A percentile compares a stretch with the other conserved stretches of the same genome.
Evolutionary conservation across 2,797 vertebrate species (phyloP).

Genomic region (Acipenser ruthenus): DNA sequence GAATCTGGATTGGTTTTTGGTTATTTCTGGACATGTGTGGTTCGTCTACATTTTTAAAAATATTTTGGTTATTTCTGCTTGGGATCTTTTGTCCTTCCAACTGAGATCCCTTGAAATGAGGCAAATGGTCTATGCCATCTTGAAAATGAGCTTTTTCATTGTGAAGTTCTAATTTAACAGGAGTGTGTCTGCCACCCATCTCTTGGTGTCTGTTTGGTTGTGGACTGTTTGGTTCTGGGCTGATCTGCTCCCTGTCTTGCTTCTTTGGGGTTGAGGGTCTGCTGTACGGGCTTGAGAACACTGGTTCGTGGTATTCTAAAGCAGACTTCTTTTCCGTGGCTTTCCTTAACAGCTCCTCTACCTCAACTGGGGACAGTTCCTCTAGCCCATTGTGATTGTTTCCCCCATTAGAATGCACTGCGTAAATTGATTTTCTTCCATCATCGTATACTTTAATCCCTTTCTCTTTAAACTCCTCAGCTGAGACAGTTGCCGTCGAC

Average conservation of each 20-base stretch:
- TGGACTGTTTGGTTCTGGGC: slow-evolving; percentile 34
- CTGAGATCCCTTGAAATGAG: slow-evolving; percentile 22
- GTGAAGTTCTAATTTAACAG: slow-evolving; percentile 19
- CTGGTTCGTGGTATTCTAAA: slow-evolving; percentile 81
- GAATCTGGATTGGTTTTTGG: slow-evolving; percentile 26
- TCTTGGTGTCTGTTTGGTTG: slow-evolving; percentile 1
- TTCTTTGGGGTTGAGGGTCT: slow-evolving; percentile 54
- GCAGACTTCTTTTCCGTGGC: slow-evolving; percentile 71
- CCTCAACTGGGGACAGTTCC: slow-evolving; percentile 68
- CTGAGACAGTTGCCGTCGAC: slow-evolving; percentile 69
- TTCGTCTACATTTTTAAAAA: slow-evolving; percentile 19
- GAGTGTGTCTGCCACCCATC: slow-evolving; percentile 37
- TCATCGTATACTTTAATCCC: slow-evolving; percentile 88
- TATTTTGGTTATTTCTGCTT: slow-evolving; percentile 14
- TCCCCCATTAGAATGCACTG: slow-evolving; percentile 49
- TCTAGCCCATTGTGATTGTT: slow-evolving; percentile 41
- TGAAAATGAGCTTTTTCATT: slow-evolving; percentile 11
- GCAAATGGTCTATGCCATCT: slow-evolving; percentile 8
- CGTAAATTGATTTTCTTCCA: slow-evolving; percentile 78
- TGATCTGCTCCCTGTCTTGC: slow-evolving; percentile 44
- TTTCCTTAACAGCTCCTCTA: slow-evolving; percentile 80
- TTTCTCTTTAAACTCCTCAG: slow-evolving; percentile 61
- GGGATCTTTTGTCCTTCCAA: not conserved
- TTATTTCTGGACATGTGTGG: slow-evolving; percentile 26
- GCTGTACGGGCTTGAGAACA: slow-evolving; percentile 75